A percentile compares a stretch with the other conserved stretches of the same genome.
phyloP scores from a whole-genome alignment of 2,797 vertebrate species.

The Siniperca scherzeri region DNA sequence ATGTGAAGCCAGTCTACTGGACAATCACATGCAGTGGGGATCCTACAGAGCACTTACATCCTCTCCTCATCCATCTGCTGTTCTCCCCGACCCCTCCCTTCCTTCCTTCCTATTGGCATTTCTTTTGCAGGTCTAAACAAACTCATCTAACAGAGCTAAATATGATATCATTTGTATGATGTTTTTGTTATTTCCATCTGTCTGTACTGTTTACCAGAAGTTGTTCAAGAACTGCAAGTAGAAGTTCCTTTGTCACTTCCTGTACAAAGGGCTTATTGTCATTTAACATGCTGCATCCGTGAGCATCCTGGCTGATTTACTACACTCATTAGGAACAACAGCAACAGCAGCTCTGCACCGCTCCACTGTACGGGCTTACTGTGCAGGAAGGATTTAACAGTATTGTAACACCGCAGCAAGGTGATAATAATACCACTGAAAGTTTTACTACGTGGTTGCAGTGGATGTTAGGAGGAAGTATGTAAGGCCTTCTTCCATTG shows the following conservation, averaged over 20 bases:
- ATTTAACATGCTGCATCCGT: constrained; percentile 61
- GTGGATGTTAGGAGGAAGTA: background rate
- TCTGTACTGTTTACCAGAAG: constrained; percentile 39
- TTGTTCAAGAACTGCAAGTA: constrained; percentile 51
- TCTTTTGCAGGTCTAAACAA: constrained; percentile 23
- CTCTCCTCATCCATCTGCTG: constrained; percentile 58
- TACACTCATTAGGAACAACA: constrained; percentile 65
- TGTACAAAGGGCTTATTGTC: constrained; percentile 64
- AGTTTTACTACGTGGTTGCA: constrained; percentile 28
- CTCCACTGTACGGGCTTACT: constrained; percentile 32
- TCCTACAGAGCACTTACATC: constrained; percentile 20
- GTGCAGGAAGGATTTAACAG: constrained; percentile 46
- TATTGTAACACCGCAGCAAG: constrained; percentile 55
- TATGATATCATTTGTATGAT: constrained; percentile 7
- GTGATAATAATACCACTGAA: constrained; percentile 44
- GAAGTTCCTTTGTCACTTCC: constrained; percentile 61
- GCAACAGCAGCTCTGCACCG: constrained; percentile 42
- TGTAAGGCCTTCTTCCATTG: background rate
- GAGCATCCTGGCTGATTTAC: constrained; percentile 72
- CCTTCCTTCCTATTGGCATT: constrained; percentile 20
- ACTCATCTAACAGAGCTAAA: constrained; percentile 30
- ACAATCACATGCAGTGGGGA: constrained; percentile 17
- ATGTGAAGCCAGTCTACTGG: constrained; percentile 26
- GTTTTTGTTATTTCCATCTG: constrained; percentile 20
- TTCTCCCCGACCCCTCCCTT: background rate